phyloP scores from a whole-genome alignment of 1,140 invertebrate species.

The Macrobrachium nipponense region DNA sequence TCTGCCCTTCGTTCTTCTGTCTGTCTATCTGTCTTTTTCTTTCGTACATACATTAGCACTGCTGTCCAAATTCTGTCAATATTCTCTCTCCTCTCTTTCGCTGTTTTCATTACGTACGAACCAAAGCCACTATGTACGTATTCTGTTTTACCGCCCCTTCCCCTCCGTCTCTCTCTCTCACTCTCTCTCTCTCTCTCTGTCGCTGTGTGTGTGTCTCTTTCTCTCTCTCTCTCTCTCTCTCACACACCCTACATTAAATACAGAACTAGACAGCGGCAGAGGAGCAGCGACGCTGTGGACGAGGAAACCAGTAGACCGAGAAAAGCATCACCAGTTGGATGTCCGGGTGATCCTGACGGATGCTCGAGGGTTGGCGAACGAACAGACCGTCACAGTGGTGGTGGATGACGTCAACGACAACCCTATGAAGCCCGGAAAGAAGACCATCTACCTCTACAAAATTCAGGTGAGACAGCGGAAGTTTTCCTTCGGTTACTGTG shows the following conservation, averaged over 20 bases:
- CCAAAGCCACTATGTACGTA: too few relatives aligned
- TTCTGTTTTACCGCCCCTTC: too few relatives aligned
- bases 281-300: slow-evolving; percentile 10
- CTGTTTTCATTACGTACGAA: too few relatives aligned
- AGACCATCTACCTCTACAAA: slow-evolving; percentile 14
- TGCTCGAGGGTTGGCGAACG: neutral
- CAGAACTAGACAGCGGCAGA: slow-evolving; percentile 18
- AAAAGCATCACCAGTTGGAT: neutral
- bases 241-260: neutral
- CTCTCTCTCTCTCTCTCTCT: neutral
- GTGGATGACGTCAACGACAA: slow-evolving; percentile 29
- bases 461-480: neutral
- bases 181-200: too few relatives aligned
- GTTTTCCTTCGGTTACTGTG: neutral
- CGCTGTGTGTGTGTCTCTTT: neutral
- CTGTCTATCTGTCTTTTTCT: too few relatives aligned
- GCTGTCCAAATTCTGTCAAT: too few relatives aligned
- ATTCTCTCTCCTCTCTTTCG: too few relatives aligned
- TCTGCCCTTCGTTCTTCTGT: too few relatives aligned
- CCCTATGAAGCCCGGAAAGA: slow-evolving; percentile 8
- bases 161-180: too few relatives aligned
- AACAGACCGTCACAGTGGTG: neutral
- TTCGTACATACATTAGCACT: too few relatives aligned
- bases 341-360: slow-evolving; percentile 1
- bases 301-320: neutral